Conservation (phyloP, 2,888 invertebrate species). For the Hypolimnas misippus region DNA sequence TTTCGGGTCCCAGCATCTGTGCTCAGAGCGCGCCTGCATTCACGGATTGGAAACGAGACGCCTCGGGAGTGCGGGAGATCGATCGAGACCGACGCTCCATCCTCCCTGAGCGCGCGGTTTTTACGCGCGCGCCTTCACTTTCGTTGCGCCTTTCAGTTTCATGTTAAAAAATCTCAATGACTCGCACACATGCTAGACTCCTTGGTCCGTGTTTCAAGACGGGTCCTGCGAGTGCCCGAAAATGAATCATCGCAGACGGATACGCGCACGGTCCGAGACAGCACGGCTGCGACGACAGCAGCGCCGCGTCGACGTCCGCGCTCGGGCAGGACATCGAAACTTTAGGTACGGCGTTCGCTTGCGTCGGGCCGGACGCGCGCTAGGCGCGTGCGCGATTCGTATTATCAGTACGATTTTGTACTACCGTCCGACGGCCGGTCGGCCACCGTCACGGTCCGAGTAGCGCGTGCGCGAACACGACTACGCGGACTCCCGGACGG, state of each 20-base stretch:
- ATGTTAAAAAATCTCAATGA: conserved; percentile 79
- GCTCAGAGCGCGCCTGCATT: conserved; percentile 84
- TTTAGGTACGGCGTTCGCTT: conserved; percentile 50
- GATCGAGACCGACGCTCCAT: conserved; percentile 67
- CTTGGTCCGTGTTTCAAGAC: conserved; percentile 84
- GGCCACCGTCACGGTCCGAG: conserved; percentile 48
- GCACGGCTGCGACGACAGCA: conserved; percentile 52
- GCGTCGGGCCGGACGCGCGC: conserved; percentile 58
- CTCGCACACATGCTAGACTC: conserved; percentile 86
- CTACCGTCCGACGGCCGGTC: conserved; percentile 46
- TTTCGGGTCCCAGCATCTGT: conserved; percentile 88
- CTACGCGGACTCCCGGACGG: conserved; percentile 52
- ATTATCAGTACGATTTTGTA: conserved; percentile 14
- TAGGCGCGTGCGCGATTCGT: conserved; percentile 51
- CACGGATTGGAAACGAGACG: conserved; percentile 76
- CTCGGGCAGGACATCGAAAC: conserved; percentile 54
- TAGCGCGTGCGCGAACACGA: conserved; percentile 28
- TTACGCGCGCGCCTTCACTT: conserved; percentile 80
- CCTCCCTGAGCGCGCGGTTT: conserved; percentile 64
- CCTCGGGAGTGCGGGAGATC: conserved; percentile 83
- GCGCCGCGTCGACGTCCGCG: conserved; percentile 55
- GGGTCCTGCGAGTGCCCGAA: conserved; percentile 81
- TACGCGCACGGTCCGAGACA: conserved; percentile 47
- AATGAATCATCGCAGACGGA: too few species aligned
- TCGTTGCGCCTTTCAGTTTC: conserved; percentile 87